These are phyloP conservation scores for Caenorhabditis sp. DNA, from an alignment of 2,888 invertebrate genomes.

Conservation along the genomic window DNA sequence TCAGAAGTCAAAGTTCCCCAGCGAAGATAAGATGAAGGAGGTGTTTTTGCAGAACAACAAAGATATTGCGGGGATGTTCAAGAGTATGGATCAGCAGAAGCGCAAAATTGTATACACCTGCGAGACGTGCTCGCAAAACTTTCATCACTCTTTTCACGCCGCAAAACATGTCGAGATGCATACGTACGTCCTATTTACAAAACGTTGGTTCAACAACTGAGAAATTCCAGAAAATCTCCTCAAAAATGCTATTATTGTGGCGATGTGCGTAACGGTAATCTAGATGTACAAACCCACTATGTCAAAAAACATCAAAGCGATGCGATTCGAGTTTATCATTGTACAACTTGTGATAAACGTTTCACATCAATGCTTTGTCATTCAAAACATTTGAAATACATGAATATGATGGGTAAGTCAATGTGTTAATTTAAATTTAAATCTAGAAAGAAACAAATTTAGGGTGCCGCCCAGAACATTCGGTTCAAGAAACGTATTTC, in stretches of 20 bases:
- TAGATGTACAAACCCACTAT: constrained; percentile 27
- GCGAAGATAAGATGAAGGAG: neutral
- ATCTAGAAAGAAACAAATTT: too few relatives aligned
- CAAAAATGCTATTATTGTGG: constrained; percentile 33
- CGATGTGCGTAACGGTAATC: constrained; percentile 12
- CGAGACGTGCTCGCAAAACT: constrained; percentile 3
- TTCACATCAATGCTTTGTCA: neutral
- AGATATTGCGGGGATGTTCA: neutral
- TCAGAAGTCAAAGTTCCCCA: neutral
- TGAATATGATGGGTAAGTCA: neutral
- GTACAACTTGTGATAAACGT: constrained; percentile 7
- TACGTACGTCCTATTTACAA: neutral
- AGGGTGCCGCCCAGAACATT: neutral
- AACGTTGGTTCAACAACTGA: neutral
- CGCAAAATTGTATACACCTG: constrained; percentile 22
- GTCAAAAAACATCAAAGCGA: constrained; percentile 23
- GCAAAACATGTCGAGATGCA: constrained; percentile 16
- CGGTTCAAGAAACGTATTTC: neutral
- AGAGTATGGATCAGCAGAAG: neutral
- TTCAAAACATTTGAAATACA: neutral
- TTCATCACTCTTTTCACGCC: constrained; percentile 9
- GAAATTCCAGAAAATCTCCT: constrained; percentile 1
- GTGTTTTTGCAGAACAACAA: neutral
- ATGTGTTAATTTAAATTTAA: too few relatives aligned
- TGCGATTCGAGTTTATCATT: constrained; percentile 13